Evolutionary conservation across 1,140 invertebrate genomes (phyloP).

Genomic region (Carposina sasakii): DNA sequence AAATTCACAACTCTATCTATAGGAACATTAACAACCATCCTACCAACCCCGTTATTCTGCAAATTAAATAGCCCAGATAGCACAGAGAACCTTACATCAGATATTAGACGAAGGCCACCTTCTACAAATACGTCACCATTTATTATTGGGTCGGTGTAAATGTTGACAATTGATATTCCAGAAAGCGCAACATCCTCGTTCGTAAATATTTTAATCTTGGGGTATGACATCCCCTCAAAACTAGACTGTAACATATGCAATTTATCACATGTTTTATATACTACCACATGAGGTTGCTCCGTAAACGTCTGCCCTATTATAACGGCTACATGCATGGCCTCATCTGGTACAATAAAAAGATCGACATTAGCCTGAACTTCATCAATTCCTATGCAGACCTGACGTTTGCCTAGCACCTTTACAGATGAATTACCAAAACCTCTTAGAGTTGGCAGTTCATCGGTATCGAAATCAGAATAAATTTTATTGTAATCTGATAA

Average conservation of each 20-base stretch:
- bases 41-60: not conserved
- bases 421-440: slow-evolving; percentile 12
- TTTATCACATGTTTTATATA: slow-evolving; percentile 4
- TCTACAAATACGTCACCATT: slow-evolving; percentile 7
- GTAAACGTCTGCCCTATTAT: slow-evolving; percentile 11
- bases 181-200: not conserved
- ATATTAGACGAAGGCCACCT: not conserved
- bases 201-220: not conserved
- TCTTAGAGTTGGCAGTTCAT: slow-evolving; percentile 3
- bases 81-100: not conserved
- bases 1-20: not conserved
- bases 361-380: not conserved
- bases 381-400: not conserved
- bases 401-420: slow-evolving; percentile 2
- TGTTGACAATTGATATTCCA: not conserved
- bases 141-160: not conserved
- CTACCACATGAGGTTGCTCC: slow-evolving; percentile 11
- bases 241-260: not conserved
- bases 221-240: no score
- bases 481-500: slow-evolving; percentile 7
- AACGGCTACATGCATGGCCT: not conserved
- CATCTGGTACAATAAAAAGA: slow-evolving; percentile 7
- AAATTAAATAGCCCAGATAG: slow-evolving; percentile 4
- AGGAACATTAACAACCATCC: not conserved
- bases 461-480: not conserved